Evolutionary conservation across 2,888 invertebrate genomes (phyloP), one percentile per base, ranked within the genome.

Genomic region (Rhyacophila evoluta): DNA sequence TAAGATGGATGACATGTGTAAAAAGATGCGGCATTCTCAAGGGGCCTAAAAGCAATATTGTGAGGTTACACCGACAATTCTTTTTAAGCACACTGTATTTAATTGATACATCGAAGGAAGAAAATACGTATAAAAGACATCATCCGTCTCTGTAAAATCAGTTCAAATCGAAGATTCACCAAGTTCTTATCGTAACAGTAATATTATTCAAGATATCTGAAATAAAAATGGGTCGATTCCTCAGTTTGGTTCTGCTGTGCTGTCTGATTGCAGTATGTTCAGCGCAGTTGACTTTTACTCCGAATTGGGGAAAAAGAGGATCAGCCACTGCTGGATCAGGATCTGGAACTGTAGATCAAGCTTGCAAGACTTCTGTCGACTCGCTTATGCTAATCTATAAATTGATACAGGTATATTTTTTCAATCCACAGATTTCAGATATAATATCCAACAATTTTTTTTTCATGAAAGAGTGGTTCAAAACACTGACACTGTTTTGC

Each of bases 221-320:
- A 55, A 55, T 55, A 55, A 33, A 12, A 19, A 75, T 75, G 75
- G 76, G 72, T 41, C 15, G 76, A 27, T 41, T 76, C 27, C 1
- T 79, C 27, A 69, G 68, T 19, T 19, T 83, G 2, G 41, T 81
- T 1, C 36, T 83, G 11, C 15, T 82, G 76, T 28, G 81, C 8
- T 78, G 78, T 19, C 67, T 84, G 68, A 78, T 83, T 12, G 79
- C 80, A 1, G 29, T 83, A 25, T 82, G 83, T 75, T 85, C 87
- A 0, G 91, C 88, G 0, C 91, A 91, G 83, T 84, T 92, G 38
- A 92, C 91, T 2, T 92, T 91, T 84, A 91, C 91, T 0, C 90
- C 91, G 0, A 89, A 88, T 74, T 92, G 91, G 91, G 91, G 91
- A 1, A 86, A 91, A 11, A 85, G 89, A 15, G 85, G 84, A 84